Base-by-base conservation (phyloP, 2,797 vertebrate genomes). In the Anguilla megastoma region DNA sequence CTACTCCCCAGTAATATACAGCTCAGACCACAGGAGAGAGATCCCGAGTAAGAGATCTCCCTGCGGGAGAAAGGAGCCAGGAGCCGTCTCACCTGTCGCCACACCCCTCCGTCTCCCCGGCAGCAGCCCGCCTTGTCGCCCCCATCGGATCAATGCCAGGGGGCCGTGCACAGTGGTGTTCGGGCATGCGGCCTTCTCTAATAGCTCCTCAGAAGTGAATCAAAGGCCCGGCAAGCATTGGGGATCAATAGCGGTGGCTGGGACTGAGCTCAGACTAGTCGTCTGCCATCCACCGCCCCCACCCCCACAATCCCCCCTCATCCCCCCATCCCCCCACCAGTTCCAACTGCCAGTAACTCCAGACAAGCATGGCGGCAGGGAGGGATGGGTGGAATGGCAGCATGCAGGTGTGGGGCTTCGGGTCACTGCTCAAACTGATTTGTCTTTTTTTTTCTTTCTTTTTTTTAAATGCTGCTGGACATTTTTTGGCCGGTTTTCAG, bases 191-290 rank as follows among this genome's bases (percentile, higher is more conserved):
- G 74, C 80, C 27, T 45, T 7, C 83, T 85, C 33, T 83, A 83
- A 86, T 88, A 88, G 88, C 79, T 58, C 48, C 52, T 66, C 54
- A 86, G 79, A 86, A 86, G 85, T 74, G 85, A 48, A 86, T 86
- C 66, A 48, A 41, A 85, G 33, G 63, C 33, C 86, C 36, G 33
- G 33, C 63, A 85, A 36, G 66, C 18, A 9, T 66, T 10, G 63
- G 50, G n/a, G 79, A 85, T 89, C 86, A 36, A 89, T 87, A 66
- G 24, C n/a, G 16, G 50, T 0, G 4, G 24, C 60, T 56, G 0
- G 86, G 80, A 89, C 76, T 58, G 86, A 71, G 63, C 85, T 54
- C 76, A 41, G 63, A 58, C 12, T 41, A 33, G 36, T 84, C 56
- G n/a, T 41, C 86, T 87, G 56, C 30, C 21, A 8, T 30, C 3